Evolutionary conservation across 2,797 vertebrate genomes (phyloP).

Genomic region (Danio choprae): DNA sequence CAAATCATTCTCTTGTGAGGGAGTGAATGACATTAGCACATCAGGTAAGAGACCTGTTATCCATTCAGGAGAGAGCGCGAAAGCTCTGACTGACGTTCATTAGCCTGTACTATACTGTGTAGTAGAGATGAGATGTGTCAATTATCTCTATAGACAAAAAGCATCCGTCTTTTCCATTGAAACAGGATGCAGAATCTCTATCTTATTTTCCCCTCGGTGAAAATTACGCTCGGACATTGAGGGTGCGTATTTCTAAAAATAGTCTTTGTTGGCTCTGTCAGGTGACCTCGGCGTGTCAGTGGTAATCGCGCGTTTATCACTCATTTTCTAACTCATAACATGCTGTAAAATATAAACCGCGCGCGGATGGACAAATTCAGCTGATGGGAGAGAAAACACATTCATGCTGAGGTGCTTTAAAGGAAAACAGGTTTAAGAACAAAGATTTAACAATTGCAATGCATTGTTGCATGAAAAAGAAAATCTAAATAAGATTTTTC

Average conservation of each 20-base stretch:
- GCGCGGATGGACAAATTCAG: neutral
- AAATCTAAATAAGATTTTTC: neutral
- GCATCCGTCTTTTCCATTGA: neutral
- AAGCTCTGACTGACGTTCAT: constrained; percentile 10
- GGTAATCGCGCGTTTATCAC: neutral
- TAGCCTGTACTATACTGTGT: neutral
- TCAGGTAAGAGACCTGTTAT: constrained; percentile 46
- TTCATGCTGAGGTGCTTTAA: neutral
- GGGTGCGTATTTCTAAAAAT: neutral
- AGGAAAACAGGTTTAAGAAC: neutral
- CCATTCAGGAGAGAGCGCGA: neutral
- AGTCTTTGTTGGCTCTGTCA: constrained; percentile 15
- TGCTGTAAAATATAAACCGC: neutral
- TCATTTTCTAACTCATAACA: neutral
- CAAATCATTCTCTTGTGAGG: neutral
- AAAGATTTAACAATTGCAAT: neutral
- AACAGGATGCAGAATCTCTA: neutral
- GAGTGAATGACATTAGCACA: constrained; percentile 7
- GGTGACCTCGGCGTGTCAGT: constrained; percentile 10
- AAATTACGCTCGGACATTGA: neutral
- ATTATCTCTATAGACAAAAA: neutral
- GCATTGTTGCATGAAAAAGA: constrained; percentile 17
- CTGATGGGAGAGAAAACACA: neutral
- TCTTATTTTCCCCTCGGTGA: neutral
- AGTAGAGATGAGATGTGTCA: neutral